Base-by-base conservation (phyloP, 64 coral and sea anemone species). In the Pachyseris speciosa region DNA sequence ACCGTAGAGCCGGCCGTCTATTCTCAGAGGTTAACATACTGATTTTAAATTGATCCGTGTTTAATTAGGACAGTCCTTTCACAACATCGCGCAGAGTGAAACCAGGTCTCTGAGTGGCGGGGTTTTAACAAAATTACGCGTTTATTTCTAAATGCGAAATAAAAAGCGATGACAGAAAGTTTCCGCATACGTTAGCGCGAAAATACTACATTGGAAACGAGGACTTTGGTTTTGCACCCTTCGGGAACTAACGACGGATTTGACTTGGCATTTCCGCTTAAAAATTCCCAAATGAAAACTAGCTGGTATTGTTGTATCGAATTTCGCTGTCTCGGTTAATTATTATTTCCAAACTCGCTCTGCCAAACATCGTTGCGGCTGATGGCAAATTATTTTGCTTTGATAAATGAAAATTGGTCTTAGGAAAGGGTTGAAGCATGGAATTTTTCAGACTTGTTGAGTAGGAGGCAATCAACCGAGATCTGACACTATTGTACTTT, bases 231-330 rank as follows among this genome's bases (percentile, higher is more conserved):
- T 28, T 57, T 61, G 9, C 53, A 32, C 77, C 77, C 77, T 81
- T 53, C 9, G 26, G 77, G 20, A 81, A 81, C 51, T 39, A 71
- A 61, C 77, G 77, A 60, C 34, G 32, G 77, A 81, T 61, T 74
- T 81, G 77, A 81, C 32, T 10, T 60, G 77, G 77, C 77, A 81
- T 81, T 81, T 81, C 77, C 77, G 77, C 33, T 81, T 63, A 81
- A 71, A 61, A 81, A 61, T 37, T 39, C 53, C 52, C 51, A 38
- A 81, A 81, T 61, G 52, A 63, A 81, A 81, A 81, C 77, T 81
- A 16, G 77, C 20, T 22, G 77, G 77, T 63, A 81, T 81, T 38
- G 53, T 63, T 81, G 77, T 81, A 81, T 81, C 77, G 36, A 81
- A 81, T 81, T 81, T 81, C 77, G 32, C 5, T 81, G 77, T 61